Conservation (phyloP, 2,797 vertebrate species). For the Spheniscus humboldti region DNA sequence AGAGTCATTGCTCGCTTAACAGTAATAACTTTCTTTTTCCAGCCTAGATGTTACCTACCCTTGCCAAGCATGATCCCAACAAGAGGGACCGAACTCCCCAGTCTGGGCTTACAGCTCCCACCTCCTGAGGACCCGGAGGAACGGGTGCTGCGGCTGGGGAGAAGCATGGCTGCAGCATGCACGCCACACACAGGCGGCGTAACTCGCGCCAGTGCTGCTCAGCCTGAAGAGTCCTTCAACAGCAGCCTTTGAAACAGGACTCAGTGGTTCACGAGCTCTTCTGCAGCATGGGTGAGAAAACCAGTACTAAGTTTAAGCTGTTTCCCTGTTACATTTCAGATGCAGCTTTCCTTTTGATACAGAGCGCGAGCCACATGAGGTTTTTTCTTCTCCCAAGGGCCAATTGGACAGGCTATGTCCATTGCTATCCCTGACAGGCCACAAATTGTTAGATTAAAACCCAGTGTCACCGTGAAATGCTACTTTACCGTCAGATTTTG, state of each 20-base stretch:
- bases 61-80: not conserved
- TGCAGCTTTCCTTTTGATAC: not conserved
- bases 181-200: accelerated
- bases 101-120: not conserved
- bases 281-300: not conserved
- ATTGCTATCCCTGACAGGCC: not conserved
- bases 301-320: not conserved
- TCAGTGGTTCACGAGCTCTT: not conserved
- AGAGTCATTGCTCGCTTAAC: not conserved
- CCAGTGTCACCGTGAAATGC: not conserved
- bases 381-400: not conserved
- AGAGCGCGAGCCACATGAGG: not conserved
- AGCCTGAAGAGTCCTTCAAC: not conserved
- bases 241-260: not conserved
- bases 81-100: not conserved
- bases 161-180: not conserved
- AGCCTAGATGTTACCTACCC: not conserved
- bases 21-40: not conserved
- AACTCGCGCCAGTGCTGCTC: not conserved
- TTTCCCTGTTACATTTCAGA: not conserved
- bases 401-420: not conserved
- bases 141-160: not conserved
- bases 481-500: not conserved
- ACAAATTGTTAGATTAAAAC: not conserved
- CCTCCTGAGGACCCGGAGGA: not conserved